Base-by-base conservation (phyloP, 2,888 invertebrate genomes). In the Polietes domitor region DNA sequence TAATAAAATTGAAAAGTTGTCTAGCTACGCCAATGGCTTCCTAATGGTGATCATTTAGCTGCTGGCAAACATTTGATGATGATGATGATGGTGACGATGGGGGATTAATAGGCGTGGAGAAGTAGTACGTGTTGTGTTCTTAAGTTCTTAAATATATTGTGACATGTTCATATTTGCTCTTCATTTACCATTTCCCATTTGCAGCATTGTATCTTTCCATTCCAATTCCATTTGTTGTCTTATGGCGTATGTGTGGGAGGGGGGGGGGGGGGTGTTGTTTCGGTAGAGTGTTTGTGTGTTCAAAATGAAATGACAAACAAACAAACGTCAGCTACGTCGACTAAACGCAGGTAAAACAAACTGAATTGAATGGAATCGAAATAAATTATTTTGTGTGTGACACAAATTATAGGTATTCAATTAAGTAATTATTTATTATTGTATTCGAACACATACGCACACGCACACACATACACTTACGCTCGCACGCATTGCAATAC, bases 371-470 rank as follows among this genome's bases (percentile, higher is more conserved):
- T 53, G 1, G 50, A 53, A 24, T 55, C 15, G 55, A 63, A 15
- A 65, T 65, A 65, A 65, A 68, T 68, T 58, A 58, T 41, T 72
- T 72, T 55, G 37, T 72, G 41, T 55, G 72, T 37, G 72, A 72
- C 72, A 72, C 72, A 72, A 72, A 72, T 72, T 58, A 55, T 55
- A 32, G 55, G 41, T 72, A 72, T 58, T 72, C 72, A 72, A 72
- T 72, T 72, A 72, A 72, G 72, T 72, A 55, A 72, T 72, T 72
- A 72, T 72, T 70, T 72, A 58, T 72, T 55, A 41, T 32, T 12
- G 24, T 37, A 55, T 6, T 55, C 55, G 28, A 0, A 53, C 19
- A 71, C n/a, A 53, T 28, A 70, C 17, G 41, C 26, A 24, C 53
- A 72, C 55, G 10, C 28, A 47, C 26, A 28, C 17, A 28, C 61